Base-by-base conservation (phyloP, 2,797 vertebrate species). In the Nannoperca australis region DNA sequence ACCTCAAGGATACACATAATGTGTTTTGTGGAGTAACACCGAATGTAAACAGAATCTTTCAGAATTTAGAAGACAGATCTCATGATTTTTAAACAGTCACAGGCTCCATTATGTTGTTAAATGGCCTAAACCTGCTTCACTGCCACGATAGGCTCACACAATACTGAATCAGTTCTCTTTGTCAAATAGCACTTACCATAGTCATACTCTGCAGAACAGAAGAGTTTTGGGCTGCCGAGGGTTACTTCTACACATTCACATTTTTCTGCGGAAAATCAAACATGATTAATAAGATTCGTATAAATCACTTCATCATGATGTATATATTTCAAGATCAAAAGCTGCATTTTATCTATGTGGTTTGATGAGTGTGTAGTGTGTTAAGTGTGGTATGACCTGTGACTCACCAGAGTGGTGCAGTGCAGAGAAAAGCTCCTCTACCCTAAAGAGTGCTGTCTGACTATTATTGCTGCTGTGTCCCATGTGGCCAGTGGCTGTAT, bases 401-500 rank as follows among this genome's bases (percentile, higher is more conserved):
- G 87, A 83, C 93, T 92, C 85, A 99, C 98, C 98, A n/a, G 97
- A 97, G 91, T 98, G 96, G 82, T 97, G 96, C 84, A 99, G 95
- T 11, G 97, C 98, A 8, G 98, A 99, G 93, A 98, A 99, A 68
- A 97, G 97, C 93, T 98, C 97, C 81, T 97, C 97, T 6, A 93
- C 95, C 85, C 95, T 96, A 94, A 97, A 98, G 82, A 95, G 76
- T 74, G 83, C 82, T 83, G 24, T 79, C 85, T 91, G 87, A 84
- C 91, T 91, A 53, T 83, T 90, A 1, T 91, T 97, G 69, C 95
- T 94, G 32, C 95, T 96, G 81, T 90, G 86, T 53, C 55, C 64
- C 34, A 89, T 77, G 91, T 88, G 90, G 78, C 83, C 83, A 59
- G 83, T 59, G 85, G 84, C 87, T 86, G 89, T 84, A 0, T 94